Base-by-base conservation (phyloP, 2,888 invertebrate species). In the Spisula solida region DNA sequence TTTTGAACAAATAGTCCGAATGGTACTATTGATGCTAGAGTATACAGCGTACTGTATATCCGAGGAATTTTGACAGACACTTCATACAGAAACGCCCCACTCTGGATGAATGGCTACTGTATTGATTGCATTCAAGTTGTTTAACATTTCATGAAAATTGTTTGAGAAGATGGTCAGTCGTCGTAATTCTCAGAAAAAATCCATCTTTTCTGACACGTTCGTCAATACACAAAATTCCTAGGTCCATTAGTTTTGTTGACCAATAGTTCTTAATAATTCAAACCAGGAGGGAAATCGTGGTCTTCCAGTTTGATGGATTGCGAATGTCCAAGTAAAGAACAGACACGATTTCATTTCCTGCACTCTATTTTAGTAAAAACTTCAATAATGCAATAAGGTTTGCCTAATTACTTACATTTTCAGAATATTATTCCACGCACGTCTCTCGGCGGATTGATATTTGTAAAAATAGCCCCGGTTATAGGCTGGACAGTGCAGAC, bases 231-330 rank as follows among this genome's bases (percentile, higher is more conserved):
- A 51, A 83, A 70, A 75, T 29, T 51, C 48, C 66, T 78, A 34
- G 75, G 87, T 87, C 87, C 87, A 87, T 87, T 87, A 87, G 75
- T 56, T 87, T 87, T 87, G 87, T 87, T 87, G 87, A 87, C 87
- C 87, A 82, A 48, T 41, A 51, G 55, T 82, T 82, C 80, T 60
- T 85, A 41, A 56, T 80, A 85, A 85, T 85, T 80, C 48, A 75
- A 56, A 56, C 82, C 82, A 82, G 31, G 25, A 29, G 87, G 82
- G 79, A 78, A 78, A 78, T 78, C 41, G 82, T 41, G 87, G 78
- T 47, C 75, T 18, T 25, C 82, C 34, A 34, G 51, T 82, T 87
- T 87, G 82, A 87, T 82, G 82, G 82, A 75, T 81, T 16, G 56
- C 60, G 79, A 87, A 70, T 82, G 87, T 87, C 87, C 87, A 41